Conservation (phyloP, 2,113 vertebrate species). For the Hyaena hyaena region DNA sequence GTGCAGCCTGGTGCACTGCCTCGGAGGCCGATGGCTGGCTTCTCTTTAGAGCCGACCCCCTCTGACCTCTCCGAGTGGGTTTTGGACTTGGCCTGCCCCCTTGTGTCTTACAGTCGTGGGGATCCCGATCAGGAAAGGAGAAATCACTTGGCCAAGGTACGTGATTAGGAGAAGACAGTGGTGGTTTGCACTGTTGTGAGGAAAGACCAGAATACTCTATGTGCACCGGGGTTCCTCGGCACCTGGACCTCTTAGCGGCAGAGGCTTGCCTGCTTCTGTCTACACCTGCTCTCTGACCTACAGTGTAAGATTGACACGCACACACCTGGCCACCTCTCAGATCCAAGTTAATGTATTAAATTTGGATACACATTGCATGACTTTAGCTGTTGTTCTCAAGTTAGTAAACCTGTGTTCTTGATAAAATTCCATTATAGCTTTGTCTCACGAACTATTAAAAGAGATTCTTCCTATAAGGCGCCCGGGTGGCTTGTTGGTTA, state of each 20-base stretch:
- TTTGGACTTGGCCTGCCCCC: neutral
- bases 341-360: neutral
- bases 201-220: neutral
- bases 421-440: neutral
- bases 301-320: too few species aligned
- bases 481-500: too few species aligned
- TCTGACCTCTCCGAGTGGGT: fast-evolving
- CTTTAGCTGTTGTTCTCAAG: neutral
- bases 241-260: fast-evolving
- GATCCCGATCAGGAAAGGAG: neutral
- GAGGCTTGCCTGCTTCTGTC: neutral
- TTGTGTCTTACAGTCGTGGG: neutral
- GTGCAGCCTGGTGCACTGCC: neutral
- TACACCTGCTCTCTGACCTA: neutral
- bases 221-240: fast-evolving
- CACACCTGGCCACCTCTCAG: neutral
- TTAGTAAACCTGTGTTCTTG: neutral
- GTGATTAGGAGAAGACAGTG: neutral
- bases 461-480: neutral
- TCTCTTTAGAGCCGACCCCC: neutral
- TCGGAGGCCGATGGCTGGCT: neutral
- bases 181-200: neutral
- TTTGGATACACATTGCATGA: neutral
- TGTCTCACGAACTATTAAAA: neutral
- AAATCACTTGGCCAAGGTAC: neutral